Percentiles rank a stretch among this genome's conserved stretches.
Evolutionary conservation across 1,140 invertebrate species (phyloP).

Genomic region (Liolophura sinensis): DNA sequence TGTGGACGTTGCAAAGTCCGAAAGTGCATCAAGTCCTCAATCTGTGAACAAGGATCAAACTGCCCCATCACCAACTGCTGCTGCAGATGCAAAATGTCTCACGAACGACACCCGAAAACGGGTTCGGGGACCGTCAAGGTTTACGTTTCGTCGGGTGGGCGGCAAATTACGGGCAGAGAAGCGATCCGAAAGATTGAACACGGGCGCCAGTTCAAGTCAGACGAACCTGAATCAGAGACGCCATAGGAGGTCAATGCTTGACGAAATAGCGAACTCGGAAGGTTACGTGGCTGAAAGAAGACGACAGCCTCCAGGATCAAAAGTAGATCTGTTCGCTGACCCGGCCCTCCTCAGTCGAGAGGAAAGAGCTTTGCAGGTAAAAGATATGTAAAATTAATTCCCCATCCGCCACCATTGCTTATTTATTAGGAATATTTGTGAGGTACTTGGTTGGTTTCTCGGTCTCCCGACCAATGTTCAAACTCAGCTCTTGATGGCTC

Average conservation of each 20-base stretch:
- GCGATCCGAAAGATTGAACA: not conserved
- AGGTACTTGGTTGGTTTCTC: no score
- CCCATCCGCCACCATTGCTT: no score
- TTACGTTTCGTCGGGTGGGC: no score
- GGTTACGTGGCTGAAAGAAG: constrained; percentile 1
- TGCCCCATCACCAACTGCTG: not conserved
- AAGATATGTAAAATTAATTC: not conserved
- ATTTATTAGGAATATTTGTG: no score
- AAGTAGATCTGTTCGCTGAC: constrained; percentile 4
- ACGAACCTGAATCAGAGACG: not conserved
- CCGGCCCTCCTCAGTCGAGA: constrained; percentile 6
- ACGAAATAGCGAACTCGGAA: constrained; percentile 1
- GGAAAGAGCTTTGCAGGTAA: constrained; percentile 12
- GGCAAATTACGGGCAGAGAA: no score
- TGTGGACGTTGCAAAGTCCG: no score
- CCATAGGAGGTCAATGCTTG: not conserved
- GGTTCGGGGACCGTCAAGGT: no score
- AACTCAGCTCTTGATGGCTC: no score
- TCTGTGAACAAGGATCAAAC: no score
- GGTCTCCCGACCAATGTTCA: no score
- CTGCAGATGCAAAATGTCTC: not conserved
- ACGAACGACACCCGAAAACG: not conserved
- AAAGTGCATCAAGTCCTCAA: no score
- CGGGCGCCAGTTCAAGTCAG: not conserved
- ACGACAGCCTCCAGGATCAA: not conserved